These are phyloP conservation scores for Microplitis deprimator DNA, from an alignment of 2,888 invertebrate species.

Conservation along the genomic window DNA sequence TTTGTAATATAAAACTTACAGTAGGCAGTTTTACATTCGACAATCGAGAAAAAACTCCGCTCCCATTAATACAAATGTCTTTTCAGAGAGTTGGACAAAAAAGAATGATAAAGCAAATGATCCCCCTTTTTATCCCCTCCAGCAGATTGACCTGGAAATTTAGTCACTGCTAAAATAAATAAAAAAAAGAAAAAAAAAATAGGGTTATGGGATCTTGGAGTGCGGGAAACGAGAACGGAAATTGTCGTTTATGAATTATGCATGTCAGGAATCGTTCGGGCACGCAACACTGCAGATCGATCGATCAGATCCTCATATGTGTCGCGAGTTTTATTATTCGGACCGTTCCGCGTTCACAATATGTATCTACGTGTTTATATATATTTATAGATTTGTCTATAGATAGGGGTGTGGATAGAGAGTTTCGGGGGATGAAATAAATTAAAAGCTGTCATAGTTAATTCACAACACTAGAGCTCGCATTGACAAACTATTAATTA, in stretches of 20 bases:
- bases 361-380: constrained; percentile 6
- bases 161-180: constrained; percentile 2
- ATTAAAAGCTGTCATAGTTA: too few relatives aligned
- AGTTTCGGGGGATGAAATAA: too few relatives aligned
- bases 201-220: constrained; percentile 3
- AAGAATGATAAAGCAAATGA: constrained; percentile 1
- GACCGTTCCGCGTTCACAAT: constrained; percentile 11
- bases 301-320: constrained; percentile 43
- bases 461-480: too few relatives aligned
- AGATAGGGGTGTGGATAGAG: too few relatives aligned
- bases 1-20: neutral
- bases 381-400: neutral
- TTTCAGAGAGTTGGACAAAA: neutral
- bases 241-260: constrained; percentile 57
- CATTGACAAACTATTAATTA: neutral
- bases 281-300: constrained; percentile 55
- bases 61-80: neutral
- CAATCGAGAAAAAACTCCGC: neutral
- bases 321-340: constrained; percentile 47
- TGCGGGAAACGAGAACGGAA: constrained; percentile 48
- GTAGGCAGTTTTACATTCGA: neutral
- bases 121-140: neutral
- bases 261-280: constrained; percentile 55
- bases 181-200: constrained; percentile 1
- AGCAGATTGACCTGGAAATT: neutral